These are phyloP conservation scores for Hiodon alosoides DNA, from an alignment of 2,113 vertebrate species.

Conservation along the genomic window DNA sequence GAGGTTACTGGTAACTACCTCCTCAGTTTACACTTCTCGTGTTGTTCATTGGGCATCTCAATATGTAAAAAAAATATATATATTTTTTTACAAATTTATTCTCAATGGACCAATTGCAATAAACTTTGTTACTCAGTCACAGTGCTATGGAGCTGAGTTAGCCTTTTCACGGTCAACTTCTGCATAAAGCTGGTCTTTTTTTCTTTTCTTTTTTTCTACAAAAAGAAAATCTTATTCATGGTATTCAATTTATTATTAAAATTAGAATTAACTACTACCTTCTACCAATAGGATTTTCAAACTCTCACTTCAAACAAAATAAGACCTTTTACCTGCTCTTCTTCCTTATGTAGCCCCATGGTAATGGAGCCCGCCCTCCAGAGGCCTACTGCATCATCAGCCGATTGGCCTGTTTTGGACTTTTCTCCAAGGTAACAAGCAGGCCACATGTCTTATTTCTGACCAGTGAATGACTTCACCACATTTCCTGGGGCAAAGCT, in stretches of 20 bases:
- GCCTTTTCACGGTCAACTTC: no score
- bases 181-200: background rate
- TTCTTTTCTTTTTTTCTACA: background rate
- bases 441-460: background rate
- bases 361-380: slow-evolving; percentile 76
- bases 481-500: no score
- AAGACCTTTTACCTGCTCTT: background rate
- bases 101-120: no score
- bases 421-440: slow-evolving; percentile 80
- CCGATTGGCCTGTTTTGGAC: slow-evolving; percentile 83
- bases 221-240: background rate
- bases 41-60: no score
- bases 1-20: slow-evolving; percentile 75
- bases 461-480: background rate
- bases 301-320: no score
- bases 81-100: no score
- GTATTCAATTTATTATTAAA: no score
- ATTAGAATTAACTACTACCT: no score
- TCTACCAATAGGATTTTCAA: no score
- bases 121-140: no score
- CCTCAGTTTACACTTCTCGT: background rate
- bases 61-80: no score
- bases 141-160: no score
- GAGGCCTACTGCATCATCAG: slow-evolving; percentile 96
- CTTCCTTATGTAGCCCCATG: slow-evolving; percentile 64